Percentiles rank a stretch among this genome's conserved stretches.
Evolutionary conservation across 2,113 vertebrate genomes (phyloP).

Genomic region (Phylloscopus whistleri): DNA sequence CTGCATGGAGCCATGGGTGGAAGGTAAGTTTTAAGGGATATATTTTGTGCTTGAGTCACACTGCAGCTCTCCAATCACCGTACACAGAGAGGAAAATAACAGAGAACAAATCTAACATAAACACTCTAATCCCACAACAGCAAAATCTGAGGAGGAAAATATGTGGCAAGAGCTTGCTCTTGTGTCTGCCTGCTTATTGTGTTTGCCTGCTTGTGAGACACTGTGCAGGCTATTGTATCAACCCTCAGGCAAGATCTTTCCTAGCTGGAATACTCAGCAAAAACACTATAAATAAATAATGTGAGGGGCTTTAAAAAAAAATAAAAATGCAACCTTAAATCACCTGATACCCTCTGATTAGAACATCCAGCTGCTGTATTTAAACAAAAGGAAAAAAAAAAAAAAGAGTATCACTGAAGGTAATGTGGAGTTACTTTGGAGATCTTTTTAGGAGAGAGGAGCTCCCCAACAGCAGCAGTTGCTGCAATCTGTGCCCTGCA

Average conservation of each 20-base stretch:
- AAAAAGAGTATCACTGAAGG: background rate
- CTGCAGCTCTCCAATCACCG: background rate
- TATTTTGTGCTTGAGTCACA: background rate
- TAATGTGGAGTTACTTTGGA: background rate
- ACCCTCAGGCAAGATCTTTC: background rate
- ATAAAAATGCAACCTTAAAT: background rate
- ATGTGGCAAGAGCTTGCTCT: background rate
- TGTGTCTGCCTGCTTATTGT: background rate
- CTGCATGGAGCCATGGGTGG: background rate
- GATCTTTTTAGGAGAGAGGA: background rate
- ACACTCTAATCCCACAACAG: background rate
- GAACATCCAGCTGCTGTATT: background rate
- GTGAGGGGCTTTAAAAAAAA: background rate
- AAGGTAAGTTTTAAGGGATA: background rate
- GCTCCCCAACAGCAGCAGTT: background rate
- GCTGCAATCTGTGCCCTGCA: background rate
- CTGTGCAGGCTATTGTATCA: background rate
- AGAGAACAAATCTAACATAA: background rate
- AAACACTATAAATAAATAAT: constrained; percentile 9
- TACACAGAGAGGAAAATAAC: background rate
- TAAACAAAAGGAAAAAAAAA: background rate
- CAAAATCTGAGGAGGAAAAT: constrained; percentile 17
- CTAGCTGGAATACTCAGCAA: background rate
- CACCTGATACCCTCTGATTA: background rate
- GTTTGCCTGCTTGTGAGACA: background rate